Conservation (phyloP, 2,113 vertebrate species). For the Lates calcarifer region DNA sequence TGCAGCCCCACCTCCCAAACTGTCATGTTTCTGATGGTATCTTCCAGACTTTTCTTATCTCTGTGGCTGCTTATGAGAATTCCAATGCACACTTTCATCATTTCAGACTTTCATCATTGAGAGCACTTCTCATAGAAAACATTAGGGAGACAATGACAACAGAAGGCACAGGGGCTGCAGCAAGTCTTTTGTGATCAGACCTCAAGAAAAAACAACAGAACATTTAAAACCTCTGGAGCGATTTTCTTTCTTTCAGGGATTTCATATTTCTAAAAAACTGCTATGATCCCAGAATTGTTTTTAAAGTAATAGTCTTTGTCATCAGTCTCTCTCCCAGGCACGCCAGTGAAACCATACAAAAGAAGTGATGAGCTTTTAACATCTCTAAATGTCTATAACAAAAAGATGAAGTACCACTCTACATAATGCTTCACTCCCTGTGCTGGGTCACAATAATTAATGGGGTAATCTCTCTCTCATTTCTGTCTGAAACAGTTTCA, state of each 20-base stretch:
- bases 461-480: slow-evolving; percentile 20
- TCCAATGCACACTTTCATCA: slow-evolving; percentile 19
- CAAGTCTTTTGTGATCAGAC: slow-evolving; percentile 14
- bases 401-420: slow-evolving; percentile 42
- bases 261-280: neutral
- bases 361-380: slow-evolving; percentile 37
- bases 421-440: slow-evolving; percentile 2
- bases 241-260: slow-evolving; percentile 27
- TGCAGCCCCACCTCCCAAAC: neutral
- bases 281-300: slow-evolving; percentile 1
- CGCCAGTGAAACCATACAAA: neutral
- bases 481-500: slow-evolving; percentile 22
- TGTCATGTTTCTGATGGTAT: slow-evolving; percentile 11
- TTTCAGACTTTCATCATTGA: neutral
- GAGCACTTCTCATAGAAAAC: slow-evolving; percentile 31
- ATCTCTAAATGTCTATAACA: slow-evolving; percentile 27
- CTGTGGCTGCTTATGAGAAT: neutral
- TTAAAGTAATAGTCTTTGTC: slow-evolving; percentile 27
- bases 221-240: slow-evolving; percentile 11
- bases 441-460: slow-evolving; percentile 38
- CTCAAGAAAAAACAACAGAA: slow-evolving; percentile 18
- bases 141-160: slow-evolving; percentile 16
- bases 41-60: neutral
- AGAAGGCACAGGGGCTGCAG: slow-evolving; percentile 13
- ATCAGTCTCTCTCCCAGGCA: slow-evolving; percentile 2